Evolutionary conservation across 2,888 invertebrate genomes (phyloP).

Genomic region (Drosophila incognita): DNA sequence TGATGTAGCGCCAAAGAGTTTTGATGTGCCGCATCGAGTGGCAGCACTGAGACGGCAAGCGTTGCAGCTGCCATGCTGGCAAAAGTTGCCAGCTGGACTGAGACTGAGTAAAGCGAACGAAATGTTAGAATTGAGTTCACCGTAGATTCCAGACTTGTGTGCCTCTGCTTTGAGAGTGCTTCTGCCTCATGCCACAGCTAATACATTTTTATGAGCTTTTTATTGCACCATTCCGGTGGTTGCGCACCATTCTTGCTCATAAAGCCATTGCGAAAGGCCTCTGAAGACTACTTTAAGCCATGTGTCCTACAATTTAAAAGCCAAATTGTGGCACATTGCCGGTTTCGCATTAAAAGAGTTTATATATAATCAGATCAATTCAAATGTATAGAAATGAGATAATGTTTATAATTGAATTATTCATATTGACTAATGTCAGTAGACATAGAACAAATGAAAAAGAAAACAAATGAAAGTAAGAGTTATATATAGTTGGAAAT

Average conservation of each 20-base stretch:
- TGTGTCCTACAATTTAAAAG: constrained; percentile 28
- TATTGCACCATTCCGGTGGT: constrained; percentile 78
- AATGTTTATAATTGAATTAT: neutral
- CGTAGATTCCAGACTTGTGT: constrained; percentile 6
- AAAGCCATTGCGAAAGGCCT: constrained; percentile 46
- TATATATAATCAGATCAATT: neutral
- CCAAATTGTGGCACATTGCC: constrained; percentile 29
- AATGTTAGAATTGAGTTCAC: constrained; percentile 23
- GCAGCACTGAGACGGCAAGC: constrained; percentile 54
- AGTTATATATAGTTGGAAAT: neutral
- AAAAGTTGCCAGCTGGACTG: constrained; percentile 63
- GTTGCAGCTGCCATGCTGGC: constrained; percentile 66
- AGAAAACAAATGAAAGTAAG: no score
- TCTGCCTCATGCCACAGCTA: constrained; percentile 49
- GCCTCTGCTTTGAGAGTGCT: constrained; percentile 9
- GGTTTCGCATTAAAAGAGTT: neutral
- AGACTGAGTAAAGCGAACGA: neutral
- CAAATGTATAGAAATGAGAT: neutral
- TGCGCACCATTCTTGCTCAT: constrained; percentile 55
- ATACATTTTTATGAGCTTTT: constrained; percentile 78
- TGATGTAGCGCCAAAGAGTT: constrained; percentile 65
- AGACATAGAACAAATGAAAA: neutral
- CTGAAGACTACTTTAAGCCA: constrained; percentile 47
- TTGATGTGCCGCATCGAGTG: constrained; percentile 78
- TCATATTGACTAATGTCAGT: neutral